Evolutionary conservation across 2,113 vertebrate species (phyloP), one percentile per base, ranked within the genome.

Genomic region (Mastomys natalensis): DNA sequence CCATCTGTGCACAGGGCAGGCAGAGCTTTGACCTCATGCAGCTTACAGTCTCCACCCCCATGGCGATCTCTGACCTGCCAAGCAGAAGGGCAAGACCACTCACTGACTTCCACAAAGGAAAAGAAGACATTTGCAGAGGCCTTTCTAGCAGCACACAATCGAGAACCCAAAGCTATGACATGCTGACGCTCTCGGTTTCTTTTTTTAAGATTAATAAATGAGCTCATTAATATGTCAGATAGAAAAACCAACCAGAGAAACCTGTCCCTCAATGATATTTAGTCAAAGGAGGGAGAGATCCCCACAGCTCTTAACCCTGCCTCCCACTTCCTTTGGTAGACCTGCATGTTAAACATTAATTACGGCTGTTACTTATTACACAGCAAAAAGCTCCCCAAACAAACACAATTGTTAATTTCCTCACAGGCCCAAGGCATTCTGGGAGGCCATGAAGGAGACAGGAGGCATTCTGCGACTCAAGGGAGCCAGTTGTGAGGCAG

Each of bases 281-380:
- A 97, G 95, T 96, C 88, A 97, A 92, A 96, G 85, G 97, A 97
- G 91, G 7, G 5, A 96, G 87, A 7, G 90, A 95, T 96, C 88
- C 89, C 89, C 87, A 80, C 85, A 58, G 90, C 53, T 92, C 90
- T 94, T 34, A 21, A 95, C 89, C 37, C 26, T 21, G 4, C 73
- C 40, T 53, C 62, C 84, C 78, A 7, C 70, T 73, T 82, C 70
- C 72, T 93, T 91, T 53, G 17, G 89, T 77, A 95, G 95, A 97
- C 89, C 96, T 95, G 97, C 58, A 85, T 97, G 98, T 97, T 98
- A 98, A 98, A 98, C 94, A 98, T 98, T 98, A 97, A 98, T 98
- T 97, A 95, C 21, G 58, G 97, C 91, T 95, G 97, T 98, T 97
- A 96, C 89, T 96, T 89, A 97, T 98, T 98, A 97, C 91, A 93